Percentiles rank a stretch among this genome's conserved stretches.
Evolutionary conservation across 2,797 vertebrate genomes (phyloP).

Genomic region (Threskiornis aethiopicus): DNA sequence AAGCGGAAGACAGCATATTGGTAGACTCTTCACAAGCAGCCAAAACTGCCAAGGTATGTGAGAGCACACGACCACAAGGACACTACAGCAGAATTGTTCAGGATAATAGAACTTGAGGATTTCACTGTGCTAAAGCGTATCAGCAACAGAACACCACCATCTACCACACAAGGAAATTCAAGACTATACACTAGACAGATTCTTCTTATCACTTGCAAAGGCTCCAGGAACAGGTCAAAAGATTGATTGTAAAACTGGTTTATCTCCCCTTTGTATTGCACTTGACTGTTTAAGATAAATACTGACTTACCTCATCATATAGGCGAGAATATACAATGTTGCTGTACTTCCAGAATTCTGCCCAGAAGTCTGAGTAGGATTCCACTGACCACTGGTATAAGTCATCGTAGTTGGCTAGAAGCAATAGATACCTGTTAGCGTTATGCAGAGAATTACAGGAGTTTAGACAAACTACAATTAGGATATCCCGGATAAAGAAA

Average conservation of each 20-base stretch:
- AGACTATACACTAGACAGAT: neutral
- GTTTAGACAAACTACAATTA: neutral
- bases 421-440: neutral
- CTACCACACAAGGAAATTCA: neutral
- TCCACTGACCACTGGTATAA: conserved; percentile 94
- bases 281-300: neutral
- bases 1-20: neutral
- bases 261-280: neutral
- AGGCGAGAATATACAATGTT: conserved; percentile 83
- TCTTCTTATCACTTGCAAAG: neutral
- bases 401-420: conserved; percentile 88
- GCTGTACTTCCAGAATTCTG: conserved; percentile 90
- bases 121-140: fast-evolving
- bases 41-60: neutral
- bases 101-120: neutral
- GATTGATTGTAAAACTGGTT: fast-evolving
- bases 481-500: fast-evolving
- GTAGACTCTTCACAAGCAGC: neutral
- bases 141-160: neutral
- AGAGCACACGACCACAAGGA: neutral
- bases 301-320: conserved; percentile 86
- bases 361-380: conserved; percentile 91
- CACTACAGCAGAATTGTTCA: neutral
- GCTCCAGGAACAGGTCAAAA: neutral
- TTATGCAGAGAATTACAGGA: neutral